Evolutionary conservation across 2,797 vertebrate species (phyloP).

Genomic region (Mareca penelope): DNA sequence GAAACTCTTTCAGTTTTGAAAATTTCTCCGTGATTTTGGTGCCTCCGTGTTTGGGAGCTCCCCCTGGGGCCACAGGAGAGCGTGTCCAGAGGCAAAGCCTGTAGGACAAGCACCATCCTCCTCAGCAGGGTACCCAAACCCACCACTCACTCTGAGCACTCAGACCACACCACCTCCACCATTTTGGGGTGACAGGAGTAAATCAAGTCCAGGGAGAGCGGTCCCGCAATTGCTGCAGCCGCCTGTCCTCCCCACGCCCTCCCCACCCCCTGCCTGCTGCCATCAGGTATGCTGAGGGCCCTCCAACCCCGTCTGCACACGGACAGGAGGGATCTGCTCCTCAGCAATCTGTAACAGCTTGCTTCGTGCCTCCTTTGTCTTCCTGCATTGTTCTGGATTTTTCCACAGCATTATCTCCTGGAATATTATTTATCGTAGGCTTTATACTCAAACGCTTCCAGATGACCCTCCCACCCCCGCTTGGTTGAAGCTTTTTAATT

Average conservation of each 20-base stretch:
- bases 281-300: neutral
- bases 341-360: neutral
- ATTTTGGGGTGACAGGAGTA: neutral
- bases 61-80: neutral
- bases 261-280: neutral
- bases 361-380: neutral
- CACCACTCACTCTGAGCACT: neutral
- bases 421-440: neutral
- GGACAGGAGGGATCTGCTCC: neutral
- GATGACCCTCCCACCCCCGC: neutral
- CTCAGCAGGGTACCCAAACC: too few relatives aligned
- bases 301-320: accelerated
- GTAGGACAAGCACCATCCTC: neutral
- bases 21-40: neutral
- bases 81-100: neutral
- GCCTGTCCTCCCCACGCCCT: accelerated
- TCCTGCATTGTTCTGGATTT: neutral
- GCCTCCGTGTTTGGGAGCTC: accelerated
- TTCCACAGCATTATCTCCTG: neutral
- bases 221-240: neutral
- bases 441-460: neutral
- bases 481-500: neutral
- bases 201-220: neutral
- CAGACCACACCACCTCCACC: neutral
- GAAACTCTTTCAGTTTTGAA: neutral